Percentiles rank a stretch among this genome's conserved stretches.
These are phyloP conservation scores for Flexamia atlantica DNA, from an alignment of 2,888 invertebrate species.

Conservation along the genomic window DNA sequence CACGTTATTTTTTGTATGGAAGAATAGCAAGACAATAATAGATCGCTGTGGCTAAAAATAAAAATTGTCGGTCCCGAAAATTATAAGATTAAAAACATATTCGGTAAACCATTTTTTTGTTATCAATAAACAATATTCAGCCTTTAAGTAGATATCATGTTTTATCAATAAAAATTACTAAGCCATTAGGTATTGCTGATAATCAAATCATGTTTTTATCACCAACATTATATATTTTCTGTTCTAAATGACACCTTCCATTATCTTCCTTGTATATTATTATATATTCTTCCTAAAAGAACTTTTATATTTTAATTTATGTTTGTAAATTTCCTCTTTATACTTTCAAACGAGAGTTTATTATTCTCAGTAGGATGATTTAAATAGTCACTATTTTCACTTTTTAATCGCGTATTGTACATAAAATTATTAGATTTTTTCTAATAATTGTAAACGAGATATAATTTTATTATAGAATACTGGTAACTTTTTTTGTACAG, in stretches of 20 bases:
- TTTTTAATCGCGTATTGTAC: conserved; percentile 23
- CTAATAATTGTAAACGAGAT: neutral
- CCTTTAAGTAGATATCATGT: no score
- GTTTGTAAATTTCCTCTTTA: neutral
- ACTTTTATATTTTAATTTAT: neutral
- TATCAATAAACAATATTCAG: neutral
- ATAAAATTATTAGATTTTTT: conserved; percentile 15
- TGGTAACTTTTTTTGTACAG: conserved; percentile 24
- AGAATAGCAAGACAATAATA: conserved; percentile 13
- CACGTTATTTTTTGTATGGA: neutral
- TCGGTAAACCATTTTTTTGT: neutral
- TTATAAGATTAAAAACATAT: neutral
- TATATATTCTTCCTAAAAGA: neutral
- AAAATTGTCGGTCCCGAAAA: neutral
- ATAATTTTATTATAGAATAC: conserved; percentile 8
- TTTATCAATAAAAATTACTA: no score
- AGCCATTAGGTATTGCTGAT: no score
- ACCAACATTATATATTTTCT: no score
- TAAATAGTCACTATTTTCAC: neutral
- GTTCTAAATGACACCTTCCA: no score
- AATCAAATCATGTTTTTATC: no score
- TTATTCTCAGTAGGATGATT: neutral
- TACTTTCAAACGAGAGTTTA: neutral
- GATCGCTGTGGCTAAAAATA: conserved; percentile 4
- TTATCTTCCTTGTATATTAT: no score